These are phyloP conservation scores for Drosophila eugracilis DNA, from an alignment of 1,140 invertebrate species.

Conservation along the genomic window DNA sequence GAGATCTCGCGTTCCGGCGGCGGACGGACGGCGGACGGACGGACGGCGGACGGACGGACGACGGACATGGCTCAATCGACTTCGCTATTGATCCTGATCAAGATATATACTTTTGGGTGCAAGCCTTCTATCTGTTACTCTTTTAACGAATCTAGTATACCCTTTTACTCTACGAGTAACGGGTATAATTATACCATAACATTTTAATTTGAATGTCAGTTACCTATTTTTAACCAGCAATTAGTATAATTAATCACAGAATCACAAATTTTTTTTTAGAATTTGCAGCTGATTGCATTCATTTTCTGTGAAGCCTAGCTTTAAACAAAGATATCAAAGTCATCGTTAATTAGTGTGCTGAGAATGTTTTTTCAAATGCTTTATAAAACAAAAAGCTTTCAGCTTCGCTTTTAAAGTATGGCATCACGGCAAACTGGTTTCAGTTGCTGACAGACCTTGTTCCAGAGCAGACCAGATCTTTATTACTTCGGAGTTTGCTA, in stretches of 20 bases:
- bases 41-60: too few relatives aligned
- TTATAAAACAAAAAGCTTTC: constrained; percentile 33
- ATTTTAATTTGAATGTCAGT: too few relatives aligned
- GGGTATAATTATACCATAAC: too few relatives aligned
- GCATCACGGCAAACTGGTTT: constrained; percentile 59
- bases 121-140: too few relatives aligned
- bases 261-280: constrained; percentile 9
- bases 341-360: constrained; percentile 18
- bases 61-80: too few relatives aligned
- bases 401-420: constrained; percentile 34
- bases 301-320: constrained; percentile 13
- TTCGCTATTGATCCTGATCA: too few relatives aligned
- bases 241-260: constrained; percentile 47
- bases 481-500: neutral
- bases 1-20: too few relatives aligned
- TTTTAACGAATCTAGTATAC: too few relatives aligned
- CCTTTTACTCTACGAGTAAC: too few relatives aligned
- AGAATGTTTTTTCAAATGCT: constrained; percentile 29
- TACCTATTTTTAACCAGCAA: constrained; percentile 47
- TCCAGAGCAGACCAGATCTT: constrained; percentile 11
- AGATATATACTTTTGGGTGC: too few relatives aligned
- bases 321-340: constrained; percentile 10
- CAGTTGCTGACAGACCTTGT: constrained; percentile 45
- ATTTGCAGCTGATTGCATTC: neutral
- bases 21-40: too few relatives aligned